These are phyloP conservation scores for Colius striatus DNA, from an alignment of 2,113 vertebrate species.

Conservation along the genomic window DNA sequence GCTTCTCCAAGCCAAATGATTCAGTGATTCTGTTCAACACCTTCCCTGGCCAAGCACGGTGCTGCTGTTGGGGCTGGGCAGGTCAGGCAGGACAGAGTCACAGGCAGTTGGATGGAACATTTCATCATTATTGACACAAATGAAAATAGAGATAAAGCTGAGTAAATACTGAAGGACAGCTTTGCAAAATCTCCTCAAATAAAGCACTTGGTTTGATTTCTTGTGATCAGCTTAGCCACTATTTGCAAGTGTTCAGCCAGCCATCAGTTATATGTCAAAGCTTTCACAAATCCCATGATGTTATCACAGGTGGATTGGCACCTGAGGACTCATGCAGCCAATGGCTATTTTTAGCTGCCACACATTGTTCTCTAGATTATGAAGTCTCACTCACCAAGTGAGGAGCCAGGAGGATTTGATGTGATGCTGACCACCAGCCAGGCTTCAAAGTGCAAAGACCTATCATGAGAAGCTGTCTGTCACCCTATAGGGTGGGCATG, in stretches of 20 bases:
- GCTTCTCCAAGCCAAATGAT: too few species aligned
- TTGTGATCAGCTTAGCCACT: not conserved
- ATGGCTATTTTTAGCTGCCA: not conserved
- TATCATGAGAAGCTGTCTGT: not conserved
- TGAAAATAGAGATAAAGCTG: not conserved
- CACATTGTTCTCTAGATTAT: not conserved
- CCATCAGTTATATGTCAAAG: not conserved
- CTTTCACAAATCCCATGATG: not conserved
- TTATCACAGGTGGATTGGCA: not conserved
- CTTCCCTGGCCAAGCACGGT: accelerated
- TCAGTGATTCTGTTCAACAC: too few species aligned
- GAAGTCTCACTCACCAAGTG: not conserved
- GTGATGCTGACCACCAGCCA: not conserved
- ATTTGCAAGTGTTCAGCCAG: not conserved
- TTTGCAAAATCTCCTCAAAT: not conserved
- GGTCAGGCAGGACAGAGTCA: not conserved
- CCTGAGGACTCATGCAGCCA: not conserved
- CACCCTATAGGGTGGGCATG: not conserved
- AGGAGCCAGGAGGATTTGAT: not conserved
- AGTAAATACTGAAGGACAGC: not conserved
- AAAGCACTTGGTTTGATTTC: not conserved
- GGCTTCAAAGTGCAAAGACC: not conserved
- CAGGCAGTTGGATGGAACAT: not conserved
- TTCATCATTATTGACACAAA: not conserved
- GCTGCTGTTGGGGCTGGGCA: not conserved